A percentile compares a stretch with the other conserved stretches of the same genome.
Conservation (phyloP, 2,113 vertebrate species). For the Cyanoliseus patagonus region DNA sequence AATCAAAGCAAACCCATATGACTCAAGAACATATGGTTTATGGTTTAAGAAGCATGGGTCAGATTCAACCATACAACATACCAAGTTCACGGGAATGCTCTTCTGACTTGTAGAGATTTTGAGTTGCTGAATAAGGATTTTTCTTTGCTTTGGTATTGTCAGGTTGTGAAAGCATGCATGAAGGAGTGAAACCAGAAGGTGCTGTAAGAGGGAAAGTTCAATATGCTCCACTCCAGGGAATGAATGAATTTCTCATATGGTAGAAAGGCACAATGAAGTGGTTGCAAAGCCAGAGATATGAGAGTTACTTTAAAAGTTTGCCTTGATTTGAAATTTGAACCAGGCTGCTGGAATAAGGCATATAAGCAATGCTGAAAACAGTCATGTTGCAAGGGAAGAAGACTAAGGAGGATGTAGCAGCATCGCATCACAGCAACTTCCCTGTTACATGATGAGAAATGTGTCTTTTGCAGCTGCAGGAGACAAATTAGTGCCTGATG, state of each 20-base stretch:
- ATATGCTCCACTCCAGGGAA: not conserved
- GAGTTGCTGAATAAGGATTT: not conserved
- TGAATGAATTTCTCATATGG: not conserved
- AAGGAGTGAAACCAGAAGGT: constrained; percentile 10
- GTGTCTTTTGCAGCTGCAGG: not conserved
- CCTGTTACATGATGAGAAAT: not conserved
- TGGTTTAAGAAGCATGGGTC: constrained; percentile 9
- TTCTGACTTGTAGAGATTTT: not conserved
- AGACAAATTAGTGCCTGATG: not conserved
- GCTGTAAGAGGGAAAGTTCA: not conserved
- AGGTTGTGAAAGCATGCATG: not conserved
- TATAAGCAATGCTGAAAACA: not conserved
- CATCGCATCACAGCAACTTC: not conserved
- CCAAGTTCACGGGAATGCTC: not conserved
- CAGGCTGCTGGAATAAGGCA: not conserved
- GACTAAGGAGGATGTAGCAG: not conserved
- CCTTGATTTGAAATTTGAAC: not conserved
- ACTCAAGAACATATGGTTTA: constrained; percentile 50
- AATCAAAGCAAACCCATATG: constrained; percentile 51
- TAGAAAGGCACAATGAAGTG: not conserved
- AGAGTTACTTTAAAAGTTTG: not conserved
- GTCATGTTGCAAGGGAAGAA: not conserved
- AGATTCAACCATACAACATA: not conserved
- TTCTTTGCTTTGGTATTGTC: not conserved
- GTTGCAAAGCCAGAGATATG: not conserved